These are phyloP conservation scores for Deilephila porcellus DNA, from an alignment of 2,888 invertebrate species.

Conservation along the genomic window DNA sequence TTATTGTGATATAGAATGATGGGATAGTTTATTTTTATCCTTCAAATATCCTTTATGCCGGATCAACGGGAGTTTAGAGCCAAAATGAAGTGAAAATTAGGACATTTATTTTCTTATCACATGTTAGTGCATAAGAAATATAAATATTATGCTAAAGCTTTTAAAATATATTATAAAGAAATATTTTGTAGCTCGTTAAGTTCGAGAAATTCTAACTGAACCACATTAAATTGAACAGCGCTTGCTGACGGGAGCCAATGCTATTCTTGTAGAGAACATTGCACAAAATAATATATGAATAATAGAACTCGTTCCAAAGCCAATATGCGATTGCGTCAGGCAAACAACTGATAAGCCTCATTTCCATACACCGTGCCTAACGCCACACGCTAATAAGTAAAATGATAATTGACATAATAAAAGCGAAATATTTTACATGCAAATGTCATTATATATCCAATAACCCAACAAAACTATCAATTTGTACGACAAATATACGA, in stretches of 20 bases:
- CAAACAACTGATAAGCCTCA: conserved; percentile 36
- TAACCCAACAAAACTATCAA: conserved; percentile 67
- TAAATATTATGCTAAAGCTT: too few species aligned
- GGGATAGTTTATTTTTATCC: too few species aligned
- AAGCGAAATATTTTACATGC: conserved; percentile 64
- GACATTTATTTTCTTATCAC: too few species aligned
- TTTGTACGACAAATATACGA: conserved; percentile 78
- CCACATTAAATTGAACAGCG: too few species aligned
- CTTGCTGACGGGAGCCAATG: background rate
- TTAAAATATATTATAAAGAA: too few species aligned
- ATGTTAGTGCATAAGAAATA: too few species aligned
- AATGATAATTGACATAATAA: conserved; percentile 61
- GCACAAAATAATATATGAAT: conserved; percentile 18
- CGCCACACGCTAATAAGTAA: conserved; percentile 55
- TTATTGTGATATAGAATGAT: too few species aligned
- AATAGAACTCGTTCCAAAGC: conserved; percentile 13
- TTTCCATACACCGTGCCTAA: conserved; percentile 50
- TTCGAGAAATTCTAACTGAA: too few species aligned
- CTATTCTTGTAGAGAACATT: conserved; percentile 1
- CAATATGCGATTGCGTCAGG: conserved; percentile 11
- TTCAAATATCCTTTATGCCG: too few species aligned
- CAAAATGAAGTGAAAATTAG: too few species aligned
- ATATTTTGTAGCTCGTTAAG: too few species aligned
- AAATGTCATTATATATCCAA: conserved; percentile 59
- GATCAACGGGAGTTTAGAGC: too few species aligned